Conservation (phyloP, 2,888 invertebrate genomes). For the Syrista parreyssii region DNA sequence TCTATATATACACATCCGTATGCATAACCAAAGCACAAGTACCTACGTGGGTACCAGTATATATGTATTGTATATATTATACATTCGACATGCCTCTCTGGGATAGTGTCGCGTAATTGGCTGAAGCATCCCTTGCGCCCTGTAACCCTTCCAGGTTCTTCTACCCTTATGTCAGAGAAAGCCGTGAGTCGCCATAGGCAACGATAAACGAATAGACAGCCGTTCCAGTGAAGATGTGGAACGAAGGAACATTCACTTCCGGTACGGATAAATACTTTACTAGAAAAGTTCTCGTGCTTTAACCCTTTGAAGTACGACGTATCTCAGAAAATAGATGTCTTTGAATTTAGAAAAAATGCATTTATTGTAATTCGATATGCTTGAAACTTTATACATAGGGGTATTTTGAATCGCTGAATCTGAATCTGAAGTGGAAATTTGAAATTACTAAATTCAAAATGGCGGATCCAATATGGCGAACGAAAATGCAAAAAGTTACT, state of each 20-base stretch:
- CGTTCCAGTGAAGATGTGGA: background rate
- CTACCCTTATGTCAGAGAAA: background rate
- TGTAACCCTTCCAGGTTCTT: background rate
- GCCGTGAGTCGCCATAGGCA: background rate
- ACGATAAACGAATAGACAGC: background rate
- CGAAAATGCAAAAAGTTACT: no score
- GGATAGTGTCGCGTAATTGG: conserved; percentile 25
- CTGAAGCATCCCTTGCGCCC: conserved; percentile 1
- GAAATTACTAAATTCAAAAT: no score
- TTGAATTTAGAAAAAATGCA: no score
- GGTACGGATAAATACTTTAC: no score
- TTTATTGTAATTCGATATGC: no score
- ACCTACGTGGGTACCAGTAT: conserved; percentile 23
- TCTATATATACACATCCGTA: conserved; percentile 22
- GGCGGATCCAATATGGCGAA: no score
- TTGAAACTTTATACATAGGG: no score
- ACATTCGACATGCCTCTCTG: background rate
- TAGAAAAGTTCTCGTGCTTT: no score
- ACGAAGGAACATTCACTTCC: background rate
- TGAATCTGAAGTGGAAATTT: no score
- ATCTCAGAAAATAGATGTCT: no score
- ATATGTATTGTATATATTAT: conserved; percentile 1
- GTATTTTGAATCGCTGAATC: no score
- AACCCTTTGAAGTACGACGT: no score
- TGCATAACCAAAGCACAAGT: conserved; percentile 20